Percentiles rank a stretch among this genome's conserved stretches.
phyloP scores from a whole-genome alignment of 2,797 vertebrate species.

The Acanthornis magna region DNA sequence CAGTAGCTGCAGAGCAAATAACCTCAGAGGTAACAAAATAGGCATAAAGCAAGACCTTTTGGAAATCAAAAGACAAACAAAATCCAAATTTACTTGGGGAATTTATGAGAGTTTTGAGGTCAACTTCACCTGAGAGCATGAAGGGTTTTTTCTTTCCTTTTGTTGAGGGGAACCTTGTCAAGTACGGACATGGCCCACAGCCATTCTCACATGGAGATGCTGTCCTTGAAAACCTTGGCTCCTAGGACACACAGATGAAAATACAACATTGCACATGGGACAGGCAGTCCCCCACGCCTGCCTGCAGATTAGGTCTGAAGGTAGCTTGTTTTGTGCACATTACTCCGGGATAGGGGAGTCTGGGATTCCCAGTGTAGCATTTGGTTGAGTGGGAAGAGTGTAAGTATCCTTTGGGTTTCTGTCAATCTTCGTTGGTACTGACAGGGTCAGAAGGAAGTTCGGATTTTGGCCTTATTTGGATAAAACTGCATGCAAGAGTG shows the following conservation, averaged over 20 bases:
- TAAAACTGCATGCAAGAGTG: background rate
- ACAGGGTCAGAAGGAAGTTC: background rate
- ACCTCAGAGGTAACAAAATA: background rate
- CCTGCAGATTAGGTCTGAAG: background rate
- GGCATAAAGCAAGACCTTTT: background rate
- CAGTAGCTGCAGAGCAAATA: background rate
- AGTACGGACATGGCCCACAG: background rate
- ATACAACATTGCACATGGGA: rapidly evolving
- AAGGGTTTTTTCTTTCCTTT: background rate
- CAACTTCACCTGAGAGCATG: background rate
- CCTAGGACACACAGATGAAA: background rate
- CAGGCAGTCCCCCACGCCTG: background rate
- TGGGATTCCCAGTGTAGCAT: background rate
- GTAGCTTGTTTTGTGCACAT: background rate
- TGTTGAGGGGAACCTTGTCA: background rate
- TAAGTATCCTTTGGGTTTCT: background rate
- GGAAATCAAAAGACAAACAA: constrained; percentile 10
- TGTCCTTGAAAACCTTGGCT: constrained; percentile 13
- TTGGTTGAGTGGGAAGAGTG: background rate
- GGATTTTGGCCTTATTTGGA: background rate
- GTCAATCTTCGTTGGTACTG: background rate
- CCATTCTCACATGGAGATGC: background rate
- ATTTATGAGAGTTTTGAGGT: constrained; percentile 1
- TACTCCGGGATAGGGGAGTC: background rate
- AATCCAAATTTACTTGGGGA: background rate